These are phyloP conservation scores for Scortum barcoo DNA, from an alignment of 2,113 vertebrate genomes.

Conservation along the genomic window DNA sequence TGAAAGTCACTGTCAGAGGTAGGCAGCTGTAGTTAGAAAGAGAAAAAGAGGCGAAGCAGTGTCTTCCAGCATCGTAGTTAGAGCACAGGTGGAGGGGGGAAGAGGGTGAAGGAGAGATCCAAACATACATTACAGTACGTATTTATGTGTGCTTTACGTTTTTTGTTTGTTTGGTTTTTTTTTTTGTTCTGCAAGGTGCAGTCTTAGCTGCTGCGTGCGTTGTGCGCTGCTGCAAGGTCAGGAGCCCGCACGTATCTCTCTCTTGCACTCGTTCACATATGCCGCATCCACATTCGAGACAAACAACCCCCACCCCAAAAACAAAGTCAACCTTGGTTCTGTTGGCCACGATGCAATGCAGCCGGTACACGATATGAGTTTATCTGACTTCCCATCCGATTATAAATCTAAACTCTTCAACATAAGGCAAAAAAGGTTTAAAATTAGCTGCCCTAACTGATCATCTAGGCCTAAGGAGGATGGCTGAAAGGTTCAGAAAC, in stretches of 20 bases:
- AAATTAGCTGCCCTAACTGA: constrained; percentile 79
- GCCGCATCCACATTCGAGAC: constrained; percentile 54
- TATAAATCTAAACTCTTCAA: constrained; percentile 57
- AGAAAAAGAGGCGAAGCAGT: constrained; percentile 70
- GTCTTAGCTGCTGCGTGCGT: constrained; percentile 64
- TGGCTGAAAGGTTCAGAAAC: constrained; percentile 54
- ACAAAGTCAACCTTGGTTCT: constrained; percentile 62
- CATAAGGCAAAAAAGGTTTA: constrained; percentile 78
- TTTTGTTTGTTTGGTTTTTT: constrained; percentile 20
- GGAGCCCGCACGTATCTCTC: constrained; percentile 44
- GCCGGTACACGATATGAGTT: constrained; percentile 44
- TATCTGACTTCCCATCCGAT: constrained; percentile 40
- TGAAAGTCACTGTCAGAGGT: constrained; percentile 69
- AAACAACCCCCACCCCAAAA: constrained; percentile 3
- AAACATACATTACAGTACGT: constrained; percentile 76
- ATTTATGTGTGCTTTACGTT: constrained; percentile 72
- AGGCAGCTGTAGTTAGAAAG: constrained; percentile 70
- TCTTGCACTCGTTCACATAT: constrained; percentile 32
- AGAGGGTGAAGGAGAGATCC: constrained; percentile 27
- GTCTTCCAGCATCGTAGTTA: constrained; percentile 67
- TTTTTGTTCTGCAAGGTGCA: constrained; percentile 60
- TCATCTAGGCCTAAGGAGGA: constrained; percentile 72
- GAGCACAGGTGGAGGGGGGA: constrained; percentile 7
- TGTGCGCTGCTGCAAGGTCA: constrained; percentile 73
- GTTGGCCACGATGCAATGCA: constrained; percentile 60